Conservation (phyloP, 1,140 invertebrate species). For the Leptopilina clavipes region DNA sequence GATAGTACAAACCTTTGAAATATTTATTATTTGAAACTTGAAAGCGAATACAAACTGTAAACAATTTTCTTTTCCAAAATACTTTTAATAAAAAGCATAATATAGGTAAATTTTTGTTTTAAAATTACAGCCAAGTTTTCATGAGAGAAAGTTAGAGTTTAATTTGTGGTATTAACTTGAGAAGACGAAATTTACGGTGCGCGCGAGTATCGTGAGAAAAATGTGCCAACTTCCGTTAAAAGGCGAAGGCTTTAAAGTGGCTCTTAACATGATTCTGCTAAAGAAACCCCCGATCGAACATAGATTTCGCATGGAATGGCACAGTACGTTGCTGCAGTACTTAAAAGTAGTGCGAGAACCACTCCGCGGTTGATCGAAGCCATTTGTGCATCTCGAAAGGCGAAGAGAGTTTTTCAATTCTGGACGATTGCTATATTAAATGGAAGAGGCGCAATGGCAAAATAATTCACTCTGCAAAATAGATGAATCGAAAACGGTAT, state of each 20-base stretch:
- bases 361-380: constrained; percentile 14
- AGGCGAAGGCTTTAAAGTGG: neutral
- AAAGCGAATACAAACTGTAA: too few relatives aligned
- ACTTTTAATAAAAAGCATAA: too few relatives aligned
- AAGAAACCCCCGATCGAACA: constrained; percentile 10
- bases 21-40: too few relatives aligned
- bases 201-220: neutral
- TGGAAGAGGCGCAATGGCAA: neutral
- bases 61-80: too few relatives aligned
- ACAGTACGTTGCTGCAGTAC: neutral
- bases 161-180: too few relatives aligned
- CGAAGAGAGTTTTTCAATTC: constrained; percentile 13
- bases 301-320: constrained; percentile 10
- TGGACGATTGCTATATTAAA: neutral
- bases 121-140: too few relatives aligned
- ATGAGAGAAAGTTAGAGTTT: too few relatives aligned
- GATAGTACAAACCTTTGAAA: too few relatives aligned
- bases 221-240: neutral
- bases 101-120: too few relatives aligned
- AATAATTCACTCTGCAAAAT: neutral
- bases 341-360: neutral
- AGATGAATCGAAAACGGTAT: neutral
- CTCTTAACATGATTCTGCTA: neutral
- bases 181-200: neutral
- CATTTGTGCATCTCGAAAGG: neutral